A percentile compares a stretch with the other conserved stretches of the same genome.
Conservation (phyloP, 1,140 invertebrate species). For the Sitophilus oryzae region DNA sequence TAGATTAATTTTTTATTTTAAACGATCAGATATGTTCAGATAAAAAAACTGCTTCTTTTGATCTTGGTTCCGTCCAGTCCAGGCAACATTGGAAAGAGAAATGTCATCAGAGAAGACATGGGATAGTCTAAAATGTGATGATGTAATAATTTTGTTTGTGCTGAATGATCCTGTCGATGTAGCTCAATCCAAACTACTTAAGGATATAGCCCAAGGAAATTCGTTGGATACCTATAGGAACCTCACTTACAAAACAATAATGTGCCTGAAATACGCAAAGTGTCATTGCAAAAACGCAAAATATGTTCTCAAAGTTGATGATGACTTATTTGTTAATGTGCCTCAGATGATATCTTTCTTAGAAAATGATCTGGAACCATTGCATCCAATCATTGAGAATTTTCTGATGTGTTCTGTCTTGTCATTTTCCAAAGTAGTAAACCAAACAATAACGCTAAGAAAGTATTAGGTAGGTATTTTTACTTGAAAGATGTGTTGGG, state of each 20-base stretch:
- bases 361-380: conserved; percentile 49
- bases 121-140: conserved; percentile 48
- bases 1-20: too few relatives aligned
- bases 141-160: too few relatives aligned
- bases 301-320: conserved; percentile 70
- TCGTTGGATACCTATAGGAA: conserved; percentile 75
- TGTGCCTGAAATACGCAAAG: conserved; percentile 72
- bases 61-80: conserved; percentile 64
- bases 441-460: too few relatives aligned
- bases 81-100: conserved; percentile 53
- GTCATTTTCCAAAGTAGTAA: too few relatives aligned
- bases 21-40: too few relatives aligned
- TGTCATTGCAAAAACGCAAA: conserved; percentile 60
- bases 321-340: conserved; percentile 72
- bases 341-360: conserved; percentile 57
- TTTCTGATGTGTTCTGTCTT: conserved; percentile 55
- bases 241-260: conserved; percentile 80
- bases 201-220: conserved; percentile 71
- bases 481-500: too few relatives aligned
- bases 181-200: too few relatives aligned
- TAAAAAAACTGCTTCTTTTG: too few relatives aligned
- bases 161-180: too few relatives aligned
- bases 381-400: conserved; percentile 46
- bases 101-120: conserved; percentile 61
- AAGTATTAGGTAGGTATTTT: too few relatives aligned